A percentile compares a stretch with the other conserved stretches of the same genome.
phyloP scores from a whole-genome alignment of 1,140 invertebrate genomes.

The Chymomyza costata region DNA sequence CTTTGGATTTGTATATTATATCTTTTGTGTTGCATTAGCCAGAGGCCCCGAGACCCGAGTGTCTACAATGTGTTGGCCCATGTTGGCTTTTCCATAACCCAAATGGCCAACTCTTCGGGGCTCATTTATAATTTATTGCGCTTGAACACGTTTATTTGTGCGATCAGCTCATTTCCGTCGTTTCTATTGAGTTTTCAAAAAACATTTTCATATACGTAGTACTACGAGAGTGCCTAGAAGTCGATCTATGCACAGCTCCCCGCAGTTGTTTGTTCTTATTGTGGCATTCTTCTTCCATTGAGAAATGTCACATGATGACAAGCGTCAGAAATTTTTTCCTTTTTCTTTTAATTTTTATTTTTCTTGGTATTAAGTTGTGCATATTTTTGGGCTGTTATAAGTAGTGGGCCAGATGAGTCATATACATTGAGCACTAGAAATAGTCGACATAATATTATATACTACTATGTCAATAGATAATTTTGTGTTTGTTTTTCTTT shows the following conservation, averaged over 20 bases:
- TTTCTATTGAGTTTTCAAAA: too few species aligned
- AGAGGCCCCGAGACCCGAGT: constrained; percentile 8
- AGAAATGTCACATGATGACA: constrained; percentile 63
- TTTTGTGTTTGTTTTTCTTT: too few species aligned
- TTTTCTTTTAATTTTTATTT: constrained; percentile 31
- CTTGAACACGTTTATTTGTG: constrained; percentile 57
- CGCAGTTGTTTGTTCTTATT: too few species aligned
- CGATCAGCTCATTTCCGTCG: too few species aligned
- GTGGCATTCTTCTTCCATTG: constrained; percentile 43
- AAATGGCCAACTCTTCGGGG: constrained; percentile 26
- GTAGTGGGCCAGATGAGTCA: too few species aligned
- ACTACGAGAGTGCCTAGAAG: too few species aligned
- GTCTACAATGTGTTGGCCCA: constrained; percentile 2
- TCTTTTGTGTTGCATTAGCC: constrained; percentile 27
- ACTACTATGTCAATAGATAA: too few species aligned
- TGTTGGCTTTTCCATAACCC: too few species aligned
- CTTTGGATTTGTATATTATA: constrained; percentile 19
- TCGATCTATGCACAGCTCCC: not conserved
- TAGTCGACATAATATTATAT: too few species aligned
- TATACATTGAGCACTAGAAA: too few species aligned
- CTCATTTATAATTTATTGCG: constrained; percentile 60
- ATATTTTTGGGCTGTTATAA: constrained; percentile 5
- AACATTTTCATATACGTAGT: too few species aligned
- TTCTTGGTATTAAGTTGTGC: constrained; percentile 36
- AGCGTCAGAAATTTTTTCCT: constrained; percentile 45